Base-by-base conservation (phyloP, 1,140 invertebrate genomes). In the Drosophila mauritiana region DNA sequence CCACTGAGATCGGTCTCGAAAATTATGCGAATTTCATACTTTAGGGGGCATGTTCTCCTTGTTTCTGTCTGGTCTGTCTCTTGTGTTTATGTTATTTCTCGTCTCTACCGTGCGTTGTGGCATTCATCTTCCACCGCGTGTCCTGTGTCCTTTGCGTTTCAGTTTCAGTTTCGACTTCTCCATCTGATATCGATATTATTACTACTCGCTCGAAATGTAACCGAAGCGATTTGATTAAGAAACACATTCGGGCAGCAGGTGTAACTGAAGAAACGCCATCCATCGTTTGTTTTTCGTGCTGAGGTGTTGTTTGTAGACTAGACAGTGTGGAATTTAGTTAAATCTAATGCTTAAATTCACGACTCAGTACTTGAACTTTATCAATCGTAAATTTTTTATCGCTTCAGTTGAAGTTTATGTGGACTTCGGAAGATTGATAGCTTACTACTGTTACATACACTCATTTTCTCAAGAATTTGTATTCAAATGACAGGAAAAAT, bases 11-110 rank as follows among this genome's bases (percentile, higher is more conserved):
- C 73, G 73, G 72, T 65, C 61, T 75, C 58, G 43, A 46, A 74
- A 75, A 75, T 75, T 75, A 75, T 75, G 70, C 70, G 70, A 75
- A 73, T 75, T 75, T 74, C 36, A 54, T 65, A 74, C 59, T 75
- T 57, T 59, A 73, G 68, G 68, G 57, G 43, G 48, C 64, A 73
- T 73, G 67, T 73, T 51, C 48, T 52, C 40, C 37, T 39, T 42
- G 53, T 56, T 25, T 40, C 53, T 55, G 37, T 55, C 52, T 22
- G 17, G n/a, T 22, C 52, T 57, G 53, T 43, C 25, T 37, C 42
- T 45, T 52, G 40, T 72, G 53, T 51, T 55, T 72, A 70, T 58
- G 6, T 72, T 49, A 45, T 51, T 69, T 55, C 40, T 34, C 27
- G 56, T 48, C 49, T 27, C 49, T 22, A 31, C 31, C 31, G 31